Percentiles rank a stretch among this genome's conserved stretches.
phyloP scores from a whole-genome alignment of 1,140 invertebrate genomes.

The Augochlora pura region DNA sequence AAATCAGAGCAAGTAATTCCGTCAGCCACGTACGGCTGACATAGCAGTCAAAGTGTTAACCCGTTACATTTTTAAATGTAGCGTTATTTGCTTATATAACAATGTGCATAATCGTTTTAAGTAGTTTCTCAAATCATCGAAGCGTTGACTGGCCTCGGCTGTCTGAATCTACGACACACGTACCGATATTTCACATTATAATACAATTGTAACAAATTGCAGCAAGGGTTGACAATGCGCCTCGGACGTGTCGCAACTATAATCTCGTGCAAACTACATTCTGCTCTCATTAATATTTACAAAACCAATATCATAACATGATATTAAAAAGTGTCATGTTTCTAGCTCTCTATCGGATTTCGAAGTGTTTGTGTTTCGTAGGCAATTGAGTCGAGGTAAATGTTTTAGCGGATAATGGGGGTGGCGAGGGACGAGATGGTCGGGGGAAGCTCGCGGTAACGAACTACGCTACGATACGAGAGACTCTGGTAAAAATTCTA shows the following conservation, averaged over 20 bases:
- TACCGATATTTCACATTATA: no score
- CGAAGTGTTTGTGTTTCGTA: not conserved
- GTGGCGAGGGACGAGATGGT: not conserved
- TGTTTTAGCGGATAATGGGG: conserved; percentile 16
- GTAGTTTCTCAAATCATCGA: no score
- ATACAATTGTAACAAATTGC: no score
- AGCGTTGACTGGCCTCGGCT: no score
- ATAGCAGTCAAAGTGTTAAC: no score
- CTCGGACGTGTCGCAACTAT: not conserved
- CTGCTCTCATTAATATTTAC: not conserved
- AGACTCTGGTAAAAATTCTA: conserved; percentile 10
- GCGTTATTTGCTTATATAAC: no score
- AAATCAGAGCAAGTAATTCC: no score
- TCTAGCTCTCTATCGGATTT: not conserved
- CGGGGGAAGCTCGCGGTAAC: conserved; percentile 21
- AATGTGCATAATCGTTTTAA: no score
- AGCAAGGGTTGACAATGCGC: no score
- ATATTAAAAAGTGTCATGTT: not conserved
- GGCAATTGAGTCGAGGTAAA: conserved; percentile 21
- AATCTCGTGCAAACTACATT: not conserved
- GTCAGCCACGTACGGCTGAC: no score
- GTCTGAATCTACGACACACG: no score
- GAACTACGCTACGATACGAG: conserved; percentile 26
- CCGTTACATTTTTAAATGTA: no score
- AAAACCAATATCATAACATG: not conserved